These are phyloP conservation scores for Yasuhikotakia modesta DNA, from an alignment of 2,797 vertebrate genomes.

Conservation along the genomic window DNA sequence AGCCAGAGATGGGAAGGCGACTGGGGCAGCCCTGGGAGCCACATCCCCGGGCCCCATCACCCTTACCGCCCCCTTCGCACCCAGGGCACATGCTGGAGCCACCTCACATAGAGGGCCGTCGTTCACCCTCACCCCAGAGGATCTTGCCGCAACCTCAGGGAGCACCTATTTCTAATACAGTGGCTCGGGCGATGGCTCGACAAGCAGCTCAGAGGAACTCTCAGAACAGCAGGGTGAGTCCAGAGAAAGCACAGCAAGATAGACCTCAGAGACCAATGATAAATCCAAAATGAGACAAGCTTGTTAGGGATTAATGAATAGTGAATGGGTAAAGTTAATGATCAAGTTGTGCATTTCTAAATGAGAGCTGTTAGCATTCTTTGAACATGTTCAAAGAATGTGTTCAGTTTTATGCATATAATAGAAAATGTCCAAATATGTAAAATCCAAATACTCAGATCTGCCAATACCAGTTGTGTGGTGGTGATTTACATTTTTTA, in stretches of 20 bases:
- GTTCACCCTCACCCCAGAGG: conserved; percentile 92
- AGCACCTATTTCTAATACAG: conserved; percentile 85
- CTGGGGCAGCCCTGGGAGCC: conserved; percentile 86
- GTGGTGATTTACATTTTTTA: too few species aligned
- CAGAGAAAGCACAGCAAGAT: not conserved
- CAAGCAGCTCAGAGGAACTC: conserved; percentile 92
- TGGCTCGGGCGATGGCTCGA: conserved; percentile 96
- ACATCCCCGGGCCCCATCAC: conserved; percentile 68
- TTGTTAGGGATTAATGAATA: not conserved
- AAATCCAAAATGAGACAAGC: not conserved
- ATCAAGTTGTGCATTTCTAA: too few species aligned
- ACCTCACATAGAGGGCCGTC: conserved; percentile 78
- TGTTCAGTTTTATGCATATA: too few species aligned
- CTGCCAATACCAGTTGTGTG: too few species aligned
- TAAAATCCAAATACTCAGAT: too few species aligned
- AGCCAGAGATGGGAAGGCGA: conserved; percentile 77
- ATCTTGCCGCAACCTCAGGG: conserved; percentile 97
- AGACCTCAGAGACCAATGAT: not conserved
- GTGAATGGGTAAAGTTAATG: not conserved
- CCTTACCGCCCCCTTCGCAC: conserved; percentile 70
- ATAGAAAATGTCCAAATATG: too few species aligned
- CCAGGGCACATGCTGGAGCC: conserved; percentile 83
- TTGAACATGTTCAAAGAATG: too few species aligned
- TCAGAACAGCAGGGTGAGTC: conserved; percentile 85
- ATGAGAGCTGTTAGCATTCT: too few species aligned